A percentile compares a stretch with the other conserved stretches of the same genome.
These are phyloP conservation scores for Pelagia noctiluca DNA, from an alignment of 30 jellyfish, hydroid and myxozoan species.

Conservation along the genomic window DNA sequence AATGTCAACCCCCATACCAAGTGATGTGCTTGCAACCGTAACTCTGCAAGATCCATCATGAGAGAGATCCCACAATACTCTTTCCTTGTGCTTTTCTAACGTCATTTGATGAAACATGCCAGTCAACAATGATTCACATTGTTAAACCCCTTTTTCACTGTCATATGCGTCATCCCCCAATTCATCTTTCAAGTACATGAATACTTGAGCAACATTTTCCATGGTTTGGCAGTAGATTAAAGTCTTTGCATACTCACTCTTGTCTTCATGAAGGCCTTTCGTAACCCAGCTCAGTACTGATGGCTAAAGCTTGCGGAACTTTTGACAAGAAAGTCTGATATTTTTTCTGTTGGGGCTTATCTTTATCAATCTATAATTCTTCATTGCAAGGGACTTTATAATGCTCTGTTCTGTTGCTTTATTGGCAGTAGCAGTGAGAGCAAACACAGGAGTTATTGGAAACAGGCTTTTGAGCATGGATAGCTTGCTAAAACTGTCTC, in stretches of 20 bases:
- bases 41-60: slow-evolving; percentile 41
- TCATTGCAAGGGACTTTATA: slow-evolving; percentile 11
- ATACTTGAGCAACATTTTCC: slow-evolving; percentile 21
- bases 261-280: background rate
- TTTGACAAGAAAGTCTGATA: background rate
- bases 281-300: slow-evolving; percentile 15
- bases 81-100: background rate
- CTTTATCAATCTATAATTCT: background rate
- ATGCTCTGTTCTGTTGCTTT: slow-evolving; percentile 1
- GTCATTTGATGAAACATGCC: slow-evolving; percentile 44
- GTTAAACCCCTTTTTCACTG: background rate
- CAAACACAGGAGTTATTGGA: background rate
- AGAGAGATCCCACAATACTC: slow-evolving; percentile 14
- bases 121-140: background rate
- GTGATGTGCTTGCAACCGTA: slow-evolving; percentile 22
- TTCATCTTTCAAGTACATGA: slow-evolving; percentile 7
- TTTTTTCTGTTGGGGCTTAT: slow-evolving; percentile 20
- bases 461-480: slow-evolving; percentile 6
- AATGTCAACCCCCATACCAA: slow-evolving; percentile 39
- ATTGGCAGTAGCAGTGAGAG: slow-evolving; percentile 13
- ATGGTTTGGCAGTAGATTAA: slow-evolving; percentile 39
- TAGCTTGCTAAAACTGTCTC: too few relatives aligned
- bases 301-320: slow-evolving; percentile 10
- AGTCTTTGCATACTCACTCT: slow-evolving; percentile 26
- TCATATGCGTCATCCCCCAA: slow-evolving; percentile 25